A percentile compares a stretch with the other conserved stretches of the same genome.
Evolutionary conservation across 1,140 invertebrate genomes (phyloP).

Genomic region (Pseudomyrmex sp.): DNA sequence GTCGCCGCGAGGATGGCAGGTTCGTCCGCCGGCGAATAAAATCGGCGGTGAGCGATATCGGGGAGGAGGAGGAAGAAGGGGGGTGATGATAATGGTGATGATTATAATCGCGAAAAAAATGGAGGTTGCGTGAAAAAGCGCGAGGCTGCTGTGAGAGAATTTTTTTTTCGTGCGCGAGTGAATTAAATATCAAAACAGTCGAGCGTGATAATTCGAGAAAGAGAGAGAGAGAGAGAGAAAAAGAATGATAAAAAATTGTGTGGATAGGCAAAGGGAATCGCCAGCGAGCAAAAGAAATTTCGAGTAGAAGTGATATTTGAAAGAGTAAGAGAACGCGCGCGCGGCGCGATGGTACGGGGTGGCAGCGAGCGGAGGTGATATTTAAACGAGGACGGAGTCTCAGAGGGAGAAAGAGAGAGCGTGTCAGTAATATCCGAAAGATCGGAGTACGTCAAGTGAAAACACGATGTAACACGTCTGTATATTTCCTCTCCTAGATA

Average conservation of each 20-base stretch:
- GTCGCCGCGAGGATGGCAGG: conserved; percentile 27
- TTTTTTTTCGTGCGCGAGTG: neutral
- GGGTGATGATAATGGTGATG: neutral
- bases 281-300: conserved; percentile 26
- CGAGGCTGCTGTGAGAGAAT: neutral
- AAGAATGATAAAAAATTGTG: neutral
- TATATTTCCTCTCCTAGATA: conserved; percentile 12
- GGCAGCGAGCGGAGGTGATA: conserved; percentile 6
- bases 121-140: neutral
- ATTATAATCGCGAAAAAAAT: conserved; percentile 39
- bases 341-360: neutral
- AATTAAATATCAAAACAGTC: neutral
- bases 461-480: neutral
- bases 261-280: neutral
- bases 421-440: neutral
- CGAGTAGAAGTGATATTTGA: conserved; percentile 25
- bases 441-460: conserved; percentile 5
- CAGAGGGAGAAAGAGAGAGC: neutral
- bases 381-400: neutral
- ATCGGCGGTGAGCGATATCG: conserved; percentile 13
- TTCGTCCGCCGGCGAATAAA: conserved; percentile 42
- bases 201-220: too few relatives aligned
- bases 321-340: neutral
- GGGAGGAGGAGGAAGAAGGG: neutral
- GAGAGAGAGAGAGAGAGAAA: neutral